These are phyloP conservation scores for Melinaea marsaeus DNA, from an alignment of 2,888 invertebrate species.

Conservation along the genomic window DNA sequence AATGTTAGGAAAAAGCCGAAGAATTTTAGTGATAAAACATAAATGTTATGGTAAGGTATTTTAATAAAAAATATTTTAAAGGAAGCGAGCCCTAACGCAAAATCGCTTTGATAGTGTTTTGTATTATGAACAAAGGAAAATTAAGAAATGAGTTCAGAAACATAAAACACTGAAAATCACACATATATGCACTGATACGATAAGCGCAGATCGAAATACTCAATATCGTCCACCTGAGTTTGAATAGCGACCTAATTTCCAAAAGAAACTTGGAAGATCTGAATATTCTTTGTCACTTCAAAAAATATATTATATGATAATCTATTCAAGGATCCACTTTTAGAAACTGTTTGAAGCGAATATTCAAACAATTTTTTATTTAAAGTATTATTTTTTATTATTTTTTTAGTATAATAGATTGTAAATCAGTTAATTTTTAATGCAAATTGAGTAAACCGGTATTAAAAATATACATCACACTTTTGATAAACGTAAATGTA, in stretches of 20 bases:
- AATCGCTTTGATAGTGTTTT: slow-evolving; percentile 4
- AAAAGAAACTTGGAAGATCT: slow-evolving; percentile 67
- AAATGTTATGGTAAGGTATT: background rate
- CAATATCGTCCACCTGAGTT: slow-evolving; percentile 64
- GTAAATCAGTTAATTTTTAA: background rate
- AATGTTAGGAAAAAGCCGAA: too few species aligned
- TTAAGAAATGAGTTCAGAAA: slow-evolving; percentile 39
- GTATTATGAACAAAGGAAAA: slow-evolving; percentile 31
- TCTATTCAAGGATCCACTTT: slow-evolving; percentile 65
- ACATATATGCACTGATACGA: slow-evolving; percentile 57
- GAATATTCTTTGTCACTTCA: slow-evolving; percentile 67
- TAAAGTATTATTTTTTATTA: background rate
- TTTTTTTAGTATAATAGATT: background rate
- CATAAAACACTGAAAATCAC: slow-evolving; percentile 42
- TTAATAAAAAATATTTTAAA: background rate
- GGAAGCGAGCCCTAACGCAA: background rate
- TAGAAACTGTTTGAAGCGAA: slow-evolving; percentile 63
- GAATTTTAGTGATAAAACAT: background rate
- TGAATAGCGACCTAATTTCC: slow-evolving; percentile 63
- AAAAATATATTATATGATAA: slow-evolving; percentile 69
- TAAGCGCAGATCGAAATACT: slow-evolving; percentile 56
- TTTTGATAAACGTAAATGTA: too few species aligned
- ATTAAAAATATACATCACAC: too few species aligned
- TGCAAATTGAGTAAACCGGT: too few species aligned
- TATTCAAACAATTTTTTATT: slow-evolving; percentile 56